phyloP scores from a whole-genome alignment of 2,113 vertebrate genomes.

The Tachysurus vachellii region DNA sequence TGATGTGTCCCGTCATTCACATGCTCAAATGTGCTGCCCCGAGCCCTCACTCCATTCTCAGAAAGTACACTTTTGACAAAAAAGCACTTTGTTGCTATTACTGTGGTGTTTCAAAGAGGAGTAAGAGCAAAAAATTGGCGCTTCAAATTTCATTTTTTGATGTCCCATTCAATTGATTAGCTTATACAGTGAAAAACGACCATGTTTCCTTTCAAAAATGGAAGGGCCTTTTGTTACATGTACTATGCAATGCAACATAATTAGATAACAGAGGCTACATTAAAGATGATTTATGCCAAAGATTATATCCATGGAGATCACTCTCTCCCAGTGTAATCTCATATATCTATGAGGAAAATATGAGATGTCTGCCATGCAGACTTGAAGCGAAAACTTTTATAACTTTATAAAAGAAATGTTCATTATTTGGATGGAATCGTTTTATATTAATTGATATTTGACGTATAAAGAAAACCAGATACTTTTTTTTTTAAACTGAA shows the following conservation, averaged over 20 bases:
- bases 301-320: conserved; percentile 64
- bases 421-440: conserved; percentile 37
- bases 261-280: conserved; percentile 72
- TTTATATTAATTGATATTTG: conserved; percentile 42
- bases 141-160: conserved; percentile 66
- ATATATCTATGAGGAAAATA: conserved; percentile 45
- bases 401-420: conserved; percentile 35
- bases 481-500: not conserved
- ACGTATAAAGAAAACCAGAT: conserved; percentile 27
- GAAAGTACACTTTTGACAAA: conserved; percentile 77
- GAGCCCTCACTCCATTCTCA: conserved; percentile 75
- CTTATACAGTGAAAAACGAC: conserved; percentile 60
- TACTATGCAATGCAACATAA: conserved; percentile 64
- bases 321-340: conserved; percentile 64
- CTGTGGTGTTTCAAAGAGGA: conserved; percentile 73
- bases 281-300: conserved; percentile 64
- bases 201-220: conserved; percentile 62
- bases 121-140: conserved; percentile 60
- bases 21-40: conserved; percentile 73
- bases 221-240: conserved; percentile 63
- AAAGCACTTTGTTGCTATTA: conserved; percentile 84
- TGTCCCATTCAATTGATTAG: conserved; percentile 69
- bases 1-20: conserved; percentile 78
- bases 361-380: conserved; percentile 41
- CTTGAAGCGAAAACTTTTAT: conserved; percentile 49